These are phyloP conservation scores for Sipha flava DNA, from an alignment of 1,140 invertebrate genomes.

Conservation along the genomic window DNA sequence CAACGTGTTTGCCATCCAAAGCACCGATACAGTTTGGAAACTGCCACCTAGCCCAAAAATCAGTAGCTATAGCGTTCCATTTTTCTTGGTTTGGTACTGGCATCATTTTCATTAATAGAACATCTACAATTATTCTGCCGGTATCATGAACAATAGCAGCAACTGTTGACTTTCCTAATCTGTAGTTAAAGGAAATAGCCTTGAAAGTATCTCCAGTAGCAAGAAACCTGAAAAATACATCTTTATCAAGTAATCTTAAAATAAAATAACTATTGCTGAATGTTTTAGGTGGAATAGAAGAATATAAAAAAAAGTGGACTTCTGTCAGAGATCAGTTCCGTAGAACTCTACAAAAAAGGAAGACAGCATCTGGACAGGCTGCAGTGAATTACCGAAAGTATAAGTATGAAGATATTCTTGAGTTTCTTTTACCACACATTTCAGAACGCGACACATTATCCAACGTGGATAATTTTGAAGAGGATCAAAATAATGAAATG, in stretches of 20 bases:
- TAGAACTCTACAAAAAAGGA: background rate
- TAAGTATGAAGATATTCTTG: background rate
- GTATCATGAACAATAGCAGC: background rate
- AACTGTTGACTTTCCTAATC: background rate
- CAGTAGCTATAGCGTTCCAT: conserved; percentile 39
- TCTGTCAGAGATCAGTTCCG: background rate
- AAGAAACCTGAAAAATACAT: background rate
- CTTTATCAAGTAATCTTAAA: background rate
- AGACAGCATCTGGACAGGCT: background rate
- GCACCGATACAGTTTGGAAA: background rate
- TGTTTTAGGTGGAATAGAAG: background rate
- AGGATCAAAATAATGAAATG: too few species aligned
- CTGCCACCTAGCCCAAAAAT: conserved; percentile 44
- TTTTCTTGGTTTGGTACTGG: background rate
- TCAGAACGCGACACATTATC: background rate
- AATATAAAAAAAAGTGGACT: background rate
- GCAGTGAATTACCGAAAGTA: background rate
- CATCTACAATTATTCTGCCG: background rate
- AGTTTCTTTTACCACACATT: background rate
- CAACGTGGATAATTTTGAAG: too few species aligned
- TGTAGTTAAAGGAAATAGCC: background rate
- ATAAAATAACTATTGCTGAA: background rate
- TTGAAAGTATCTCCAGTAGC: background rate
- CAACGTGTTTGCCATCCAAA: conserved; percentile 16
- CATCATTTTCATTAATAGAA: background rate